phyloP scores from a whole-genome alignment of 2,113 vertebrate species.

The Notechis scutatus region DNA sequence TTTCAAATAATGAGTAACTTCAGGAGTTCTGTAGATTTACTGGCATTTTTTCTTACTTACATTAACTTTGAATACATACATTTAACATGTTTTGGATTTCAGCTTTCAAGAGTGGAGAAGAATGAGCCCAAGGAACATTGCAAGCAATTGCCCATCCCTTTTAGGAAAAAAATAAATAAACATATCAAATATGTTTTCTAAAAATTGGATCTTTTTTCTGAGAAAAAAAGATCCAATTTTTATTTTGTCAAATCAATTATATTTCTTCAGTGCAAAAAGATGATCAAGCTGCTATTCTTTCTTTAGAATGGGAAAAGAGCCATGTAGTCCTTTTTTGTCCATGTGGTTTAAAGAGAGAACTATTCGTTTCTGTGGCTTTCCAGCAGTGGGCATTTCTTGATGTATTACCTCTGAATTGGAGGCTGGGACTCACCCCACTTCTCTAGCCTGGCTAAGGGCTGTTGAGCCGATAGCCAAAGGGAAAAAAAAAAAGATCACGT shows the following conservation, averaged over 20 bases:
- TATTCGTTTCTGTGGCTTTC: neutral
- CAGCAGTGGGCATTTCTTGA: neutral
- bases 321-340: neutral
- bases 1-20: neutral
- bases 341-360: neutral
- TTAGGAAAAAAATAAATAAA: neutral
- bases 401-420: neutral
- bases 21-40: neutral
- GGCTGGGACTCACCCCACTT: neutral
- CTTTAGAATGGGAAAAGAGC: neutral
- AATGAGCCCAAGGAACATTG: neutral
- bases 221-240: neutral
- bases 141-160: neutral
- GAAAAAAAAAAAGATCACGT: no score
- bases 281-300: neutral
- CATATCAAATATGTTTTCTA: neutral
- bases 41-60: neutral
- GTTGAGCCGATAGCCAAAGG: neutral
- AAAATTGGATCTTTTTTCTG: neutral
- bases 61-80: neutral
- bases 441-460: neutral
- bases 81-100: neutral
- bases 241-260: constrained; percentile 11
- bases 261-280: constrained; percentile 15
- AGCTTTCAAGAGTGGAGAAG: neutral